Conservation (phyloP, 2,113 vertebrate species). For the Diadophis punctatus region DNA sequence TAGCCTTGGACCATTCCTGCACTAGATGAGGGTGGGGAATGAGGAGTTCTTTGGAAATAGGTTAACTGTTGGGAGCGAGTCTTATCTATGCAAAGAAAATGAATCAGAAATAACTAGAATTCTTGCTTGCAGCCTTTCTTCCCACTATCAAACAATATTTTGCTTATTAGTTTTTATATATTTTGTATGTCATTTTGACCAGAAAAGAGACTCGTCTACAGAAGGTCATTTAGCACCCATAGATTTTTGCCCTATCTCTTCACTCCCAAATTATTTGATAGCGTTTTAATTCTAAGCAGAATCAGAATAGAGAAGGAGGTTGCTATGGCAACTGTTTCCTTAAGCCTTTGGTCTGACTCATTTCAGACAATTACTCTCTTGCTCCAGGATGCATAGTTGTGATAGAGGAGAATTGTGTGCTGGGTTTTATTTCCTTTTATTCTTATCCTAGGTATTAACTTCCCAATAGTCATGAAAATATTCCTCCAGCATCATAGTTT, state of each 20-base stretch:
- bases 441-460: conserved; percentile 47
- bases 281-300: conserved; percentile 70
- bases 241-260: conserved; percentile 37
- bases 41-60: too few species aligned
- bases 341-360: conserved; percentile 69
- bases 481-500: not conserved
- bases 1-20: not conserved
- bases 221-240: conserved; percentile 25
- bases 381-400: conserved; percentile 59
- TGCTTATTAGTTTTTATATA: not conserved
- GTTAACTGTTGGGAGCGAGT: not conserved
- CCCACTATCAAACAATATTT: not conserved
- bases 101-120: not conserved
- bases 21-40: not conserved
- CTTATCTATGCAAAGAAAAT: not conserved
- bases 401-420: conserved; percentile 53
- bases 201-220: conserved; percentile 30
- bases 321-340: conserved; percentile 73
- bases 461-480: not conserved
- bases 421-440: conserved; percentile 56
- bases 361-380: conserved; percentile 66
- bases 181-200: not conserved
- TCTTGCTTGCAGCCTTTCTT: not conserved
- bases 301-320: conserved; percentile 67
- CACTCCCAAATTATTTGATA: conserved; percentile 68